These are phyloP conservation scores for Miichthys miiuy DNA, from an alignment of 2,797 vertebrate genomes.

Conservation along the genomic window DNA sequence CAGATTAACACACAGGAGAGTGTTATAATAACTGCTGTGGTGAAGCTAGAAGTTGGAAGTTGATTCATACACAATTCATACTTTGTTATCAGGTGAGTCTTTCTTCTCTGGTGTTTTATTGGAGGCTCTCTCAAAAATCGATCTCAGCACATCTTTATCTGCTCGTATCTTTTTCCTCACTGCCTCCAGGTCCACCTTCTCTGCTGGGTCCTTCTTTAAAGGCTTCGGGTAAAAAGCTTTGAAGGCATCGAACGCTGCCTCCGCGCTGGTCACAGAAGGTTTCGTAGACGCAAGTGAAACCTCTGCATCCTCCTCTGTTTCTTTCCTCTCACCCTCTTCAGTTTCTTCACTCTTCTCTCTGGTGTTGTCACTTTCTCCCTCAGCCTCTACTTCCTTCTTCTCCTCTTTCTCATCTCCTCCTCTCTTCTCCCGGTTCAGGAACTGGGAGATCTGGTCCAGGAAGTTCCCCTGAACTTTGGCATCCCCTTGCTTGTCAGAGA, in stretches of 20 bases:
- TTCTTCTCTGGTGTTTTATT: conserved; percentile 79
- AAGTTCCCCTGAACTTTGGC: conserved; percentile 81
- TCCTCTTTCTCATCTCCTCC: conserved; percentile 75
- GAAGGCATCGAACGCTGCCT: conserved; percentile 94
- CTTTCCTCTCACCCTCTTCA: conserved; percentile 18
- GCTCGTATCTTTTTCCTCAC: conserved; percentile 89
- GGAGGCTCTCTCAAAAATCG: conserved; percentile 90
- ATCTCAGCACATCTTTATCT: conserved; percentile 90
- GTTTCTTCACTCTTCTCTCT: conserved; percentile 3
- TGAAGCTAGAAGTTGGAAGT: background rate
- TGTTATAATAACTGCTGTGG: background rate
- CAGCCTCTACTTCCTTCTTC: conserved; percentile 41
- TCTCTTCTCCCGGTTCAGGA: conserved; percentile 89
- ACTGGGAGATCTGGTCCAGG: conserved; percentile 91
- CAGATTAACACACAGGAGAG: background rate
- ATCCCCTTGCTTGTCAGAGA: conserved; percentile 64
- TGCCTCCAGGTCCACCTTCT: conserved; percentile 87
- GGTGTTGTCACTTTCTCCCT: conserved; percentile 35
- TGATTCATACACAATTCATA: conserved; percentile 78
- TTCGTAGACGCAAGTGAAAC: conserved; percentile 46
- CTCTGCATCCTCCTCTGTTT: conserved; percentile 21
- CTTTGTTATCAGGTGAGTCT: conserved; percentile 84
- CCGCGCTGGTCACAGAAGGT: conserved; percentile 77
- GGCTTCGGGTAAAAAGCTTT: conserved; percentile 92
- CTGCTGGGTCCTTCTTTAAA: conserved; percentile 87